Base-by-base conservation (phyloP, 1,140 invertebrate species). In the Panagrolaimus sp. region DNA sequence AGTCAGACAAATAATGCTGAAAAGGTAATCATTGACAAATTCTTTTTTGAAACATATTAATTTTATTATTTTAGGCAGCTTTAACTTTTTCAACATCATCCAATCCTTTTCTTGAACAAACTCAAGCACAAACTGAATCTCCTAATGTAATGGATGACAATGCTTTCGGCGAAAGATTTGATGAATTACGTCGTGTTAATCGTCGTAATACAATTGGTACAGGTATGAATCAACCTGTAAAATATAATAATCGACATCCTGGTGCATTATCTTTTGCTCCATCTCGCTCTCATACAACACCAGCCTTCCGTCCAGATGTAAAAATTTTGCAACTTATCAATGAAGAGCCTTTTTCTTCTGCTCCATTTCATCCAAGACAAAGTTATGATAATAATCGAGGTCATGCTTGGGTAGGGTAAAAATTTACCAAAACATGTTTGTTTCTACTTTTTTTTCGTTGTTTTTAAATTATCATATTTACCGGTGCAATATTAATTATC, bases 151-250 rank as follows among this genome's bases (percentile, higher is more conserved):
- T 78, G 76, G 78, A 78, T 62, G 76, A 78, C 51, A 69, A 70
- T 43, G 65, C 47, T 16, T 78, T 78, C 47, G 76, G 76, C 0
- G 76, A 78, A 64, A 53, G 74, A n/a, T 78, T 78, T 48, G 76
- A 78, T 44, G 65, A 80, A 51, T 38, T 78, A 16, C 66, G 71
- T 61, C 76, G 76, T 51, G 67, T 13, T 51, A 73, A 75, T 66
- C 66, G 75, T 51, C 38, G 74, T 4, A 78, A 75, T 44, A 75
- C 73, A 44, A 65, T 75, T 25, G 73, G 75, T 0, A 57, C 51
- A 14, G 51, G 51, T 11, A 57, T 57, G 51, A 57, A 57, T 57
- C 51, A 57, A 57, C 20, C 51, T 5, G 9, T 27, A 5, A 20
- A 27, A 3, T 57, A 20, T 9, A 25, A 20, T 57, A 20, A 27